Conservation (phyloP, 2,888 invertebrate species). For the Pimpla rufipes region DNA sequence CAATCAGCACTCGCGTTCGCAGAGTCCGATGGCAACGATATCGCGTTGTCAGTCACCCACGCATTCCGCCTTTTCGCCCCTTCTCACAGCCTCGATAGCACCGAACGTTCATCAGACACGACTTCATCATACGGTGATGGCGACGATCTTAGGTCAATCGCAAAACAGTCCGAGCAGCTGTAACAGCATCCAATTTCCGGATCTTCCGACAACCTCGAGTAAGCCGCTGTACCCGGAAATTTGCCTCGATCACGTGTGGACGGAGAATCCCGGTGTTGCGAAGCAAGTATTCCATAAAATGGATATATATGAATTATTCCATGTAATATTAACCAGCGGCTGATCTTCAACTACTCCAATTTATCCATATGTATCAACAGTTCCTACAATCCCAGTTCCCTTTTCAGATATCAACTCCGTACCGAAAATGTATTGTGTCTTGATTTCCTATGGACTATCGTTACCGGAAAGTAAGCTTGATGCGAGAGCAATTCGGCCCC, state of each 20-base stretch:
- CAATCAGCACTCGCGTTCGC: conserved; percentile 85
- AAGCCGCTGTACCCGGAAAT: conserved; percentile 93
- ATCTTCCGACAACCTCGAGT: conserved; percentile 75
- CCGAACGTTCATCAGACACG: conserved; percentile 78
- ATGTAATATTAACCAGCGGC: no score
- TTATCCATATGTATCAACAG: no score
- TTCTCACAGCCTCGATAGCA: conserved; percentile 74
- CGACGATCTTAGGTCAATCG: conserved; percentile 76
- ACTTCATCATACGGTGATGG: conserved; percentile 80
- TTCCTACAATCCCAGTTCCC: no score
- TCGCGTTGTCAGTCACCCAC: conserved; percentile 85
- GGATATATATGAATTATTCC: neutral
- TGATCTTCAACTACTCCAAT: no score
- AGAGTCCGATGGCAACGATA: conserved; percentile 86
- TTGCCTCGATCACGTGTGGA: conserved; percentile 96
- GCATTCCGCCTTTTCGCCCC: conserved; percentile 80
- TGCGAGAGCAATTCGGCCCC: neutral
- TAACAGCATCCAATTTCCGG: conserved; percentile 79
- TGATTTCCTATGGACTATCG: conserved; percentile 42
- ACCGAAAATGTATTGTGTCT: conserved; percentile 35
- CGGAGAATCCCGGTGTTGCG: conserved; percentile 88
- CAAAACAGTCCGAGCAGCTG: conserved; percentile 76
- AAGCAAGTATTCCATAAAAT: conserved; percentile 77
- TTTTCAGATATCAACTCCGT: neutral
- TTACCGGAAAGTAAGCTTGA: conserved; percentile 39